These are phyloP conservation scores for Pedionomus torquatus DNA, from an alignment of 2,113 vertebrate species.

Conservation along the genomic window DNA sequence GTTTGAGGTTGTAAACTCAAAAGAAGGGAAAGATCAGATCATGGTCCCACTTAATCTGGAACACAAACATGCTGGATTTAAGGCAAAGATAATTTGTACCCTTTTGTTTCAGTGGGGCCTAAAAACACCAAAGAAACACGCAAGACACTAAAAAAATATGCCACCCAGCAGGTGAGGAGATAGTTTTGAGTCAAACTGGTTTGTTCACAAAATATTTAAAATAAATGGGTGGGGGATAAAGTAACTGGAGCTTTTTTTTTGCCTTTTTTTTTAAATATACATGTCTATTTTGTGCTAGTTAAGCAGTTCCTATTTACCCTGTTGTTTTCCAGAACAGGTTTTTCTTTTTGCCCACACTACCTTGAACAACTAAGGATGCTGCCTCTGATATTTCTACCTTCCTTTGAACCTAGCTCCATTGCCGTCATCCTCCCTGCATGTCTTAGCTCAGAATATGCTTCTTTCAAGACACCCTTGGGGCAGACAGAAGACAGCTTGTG, in stretches of 20 bases:
- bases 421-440: background rate
- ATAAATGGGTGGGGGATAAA: background rate
- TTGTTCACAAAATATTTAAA: slow-evolving; percentile 4
- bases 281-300: background rate
- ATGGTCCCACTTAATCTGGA: background rate
- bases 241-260: background rate
- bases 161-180: background rate
- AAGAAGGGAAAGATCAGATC: background rate
- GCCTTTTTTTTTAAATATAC: background rate
- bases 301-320: background rate
- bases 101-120: background rate
- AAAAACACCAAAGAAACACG: background rate
- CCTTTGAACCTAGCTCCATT: background rate
- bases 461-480: background rate
- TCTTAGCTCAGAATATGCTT: background rate
- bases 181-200: background rate
- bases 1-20: background rate
- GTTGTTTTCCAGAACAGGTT: background rate
- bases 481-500: background rate
- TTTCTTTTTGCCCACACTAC: background rate
- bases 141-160: background rate
- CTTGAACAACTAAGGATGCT: background rate
- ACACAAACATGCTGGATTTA: background rate
- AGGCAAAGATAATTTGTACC: background rate
- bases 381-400: background rate